These are phyloP conservation scores for Centruroides vittatus DNA, from an alignment of 1,140 invertebrate species.

Conservation along the genomic window DNA sequence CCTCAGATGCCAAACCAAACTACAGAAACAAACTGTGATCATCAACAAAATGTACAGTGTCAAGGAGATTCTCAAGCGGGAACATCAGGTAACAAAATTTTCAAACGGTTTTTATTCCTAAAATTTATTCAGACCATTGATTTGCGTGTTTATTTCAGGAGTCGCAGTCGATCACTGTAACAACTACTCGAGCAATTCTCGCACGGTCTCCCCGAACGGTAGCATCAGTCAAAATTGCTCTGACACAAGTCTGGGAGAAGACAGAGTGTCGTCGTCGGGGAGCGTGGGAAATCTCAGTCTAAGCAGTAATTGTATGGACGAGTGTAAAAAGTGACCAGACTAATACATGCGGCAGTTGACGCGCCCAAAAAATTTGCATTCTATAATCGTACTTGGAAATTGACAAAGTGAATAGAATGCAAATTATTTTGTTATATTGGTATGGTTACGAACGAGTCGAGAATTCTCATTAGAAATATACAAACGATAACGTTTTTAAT, in stretches of 20 bases:
- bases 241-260: constrained; percentile 2
- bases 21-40: constrained; percentile 3
- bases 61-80: constrained; percentile 9
- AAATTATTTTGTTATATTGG: no score
- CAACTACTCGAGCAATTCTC: constrained; percentile 3
- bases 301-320: background rate
- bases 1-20: constrained; percentile 20
- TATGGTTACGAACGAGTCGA: no score
- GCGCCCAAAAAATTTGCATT: no score
- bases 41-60: background rate
- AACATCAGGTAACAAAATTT: constrained; percentile 7
- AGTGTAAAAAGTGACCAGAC: no score
- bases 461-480: no score
- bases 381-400: no score
- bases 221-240: constrained; percentile 12
- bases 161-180: background rate
- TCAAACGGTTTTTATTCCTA: background rate
- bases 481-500: no score
- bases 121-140: background rate
- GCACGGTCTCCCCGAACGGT: constrained; percentile 10
- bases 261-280: constrained; percentile 9
- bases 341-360: no score
- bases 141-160: background rate
- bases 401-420: no score
- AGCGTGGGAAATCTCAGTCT: constrained; percentile 13